Conservation (phyloP, 2,888 invertebrate species). For the Poecilus cupreus region DNA sequence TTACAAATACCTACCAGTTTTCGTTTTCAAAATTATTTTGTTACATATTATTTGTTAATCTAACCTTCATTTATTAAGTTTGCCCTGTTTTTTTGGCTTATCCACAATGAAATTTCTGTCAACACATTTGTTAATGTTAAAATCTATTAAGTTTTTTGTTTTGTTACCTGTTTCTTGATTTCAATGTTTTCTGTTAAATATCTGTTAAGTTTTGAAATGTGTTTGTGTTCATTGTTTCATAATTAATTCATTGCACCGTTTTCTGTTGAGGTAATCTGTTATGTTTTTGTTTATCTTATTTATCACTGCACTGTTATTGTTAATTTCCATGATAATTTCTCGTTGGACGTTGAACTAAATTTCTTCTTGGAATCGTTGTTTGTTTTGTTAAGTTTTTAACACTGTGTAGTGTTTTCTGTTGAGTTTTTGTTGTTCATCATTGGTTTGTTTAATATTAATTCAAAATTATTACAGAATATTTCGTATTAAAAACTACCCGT, state of each 20-base stretch:
- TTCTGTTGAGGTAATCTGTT: neutral
- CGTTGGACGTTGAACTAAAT: too few relatives aligned
- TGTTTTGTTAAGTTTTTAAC: neutral
- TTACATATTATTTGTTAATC: too few relatives aligned
- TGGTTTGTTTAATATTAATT: neutral
- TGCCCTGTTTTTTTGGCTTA: neutral
- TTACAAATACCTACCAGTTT: too few relatives aligned
- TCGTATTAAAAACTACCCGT: too few relatives aligned
- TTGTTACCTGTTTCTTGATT: neutral
- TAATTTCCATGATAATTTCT: too few relatives aligned
- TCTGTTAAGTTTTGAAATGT: neutral
- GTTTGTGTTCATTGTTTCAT: neutral
- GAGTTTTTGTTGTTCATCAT: neutral
- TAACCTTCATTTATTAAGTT: too few relatives aligned
- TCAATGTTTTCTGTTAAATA: neutral
- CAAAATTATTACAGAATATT: too few relatives aligned
- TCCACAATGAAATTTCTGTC: neutral
- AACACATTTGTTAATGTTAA: neutral
- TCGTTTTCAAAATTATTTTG: too few relatives aligned
- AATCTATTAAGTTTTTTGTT: neutral
- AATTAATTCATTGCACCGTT: neutral
- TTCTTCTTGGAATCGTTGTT: neutral
- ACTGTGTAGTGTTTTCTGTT: neutral
- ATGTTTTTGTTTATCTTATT: neutral
- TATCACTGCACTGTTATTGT: neutral